These are phyloP conservation scores for Columba janthina DNA, from an alignment of 2,113 vertebrate genomes.

Conservation along the genomic window DNA sequence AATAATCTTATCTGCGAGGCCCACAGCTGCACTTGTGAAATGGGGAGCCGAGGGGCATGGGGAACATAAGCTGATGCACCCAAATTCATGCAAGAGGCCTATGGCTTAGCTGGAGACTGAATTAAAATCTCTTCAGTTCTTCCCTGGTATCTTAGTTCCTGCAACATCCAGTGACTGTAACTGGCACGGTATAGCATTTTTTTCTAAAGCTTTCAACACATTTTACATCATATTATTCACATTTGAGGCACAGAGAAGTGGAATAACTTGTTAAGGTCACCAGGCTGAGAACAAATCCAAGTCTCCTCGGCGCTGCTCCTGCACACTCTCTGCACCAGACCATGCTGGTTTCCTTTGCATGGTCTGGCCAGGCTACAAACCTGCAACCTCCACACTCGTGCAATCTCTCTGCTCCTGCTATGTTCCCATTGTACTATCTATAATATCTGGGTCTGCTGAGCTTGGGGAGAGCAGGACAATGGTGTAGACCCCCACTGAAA, in stretches of 20 bases:
- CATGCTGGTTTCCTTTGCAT: background rate
- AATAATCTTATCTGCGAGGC: slow-evolving; percentile 26
- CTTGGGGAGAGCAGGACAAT: background rate
- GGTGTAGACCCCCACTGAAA: too few relatives aligned
- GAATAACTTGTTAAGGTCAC: background rate
- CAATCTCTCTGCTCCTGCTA: background rate
- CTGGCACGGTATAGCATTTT: background rate
- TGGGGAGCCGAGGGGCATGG: background rate
- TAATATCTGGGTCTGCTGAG: background rate
- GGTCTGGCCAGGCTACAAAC: background rate
- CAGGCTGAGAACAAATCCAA: background rate
- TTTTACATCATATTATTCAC: background rate
- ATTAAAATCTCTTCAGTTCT: background rate
- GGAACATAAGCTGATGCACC: background rate
- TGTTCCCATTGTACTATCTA: too few relatives aligned
- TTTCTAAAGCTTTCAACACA: background rate
- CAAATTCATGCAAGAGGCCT: background rate
- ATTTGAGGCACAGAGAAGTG: background rate
- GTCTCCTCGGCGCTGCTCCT: background rate
- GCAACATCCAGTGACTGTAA: background rate
- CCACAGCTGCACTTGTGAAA: background rate
- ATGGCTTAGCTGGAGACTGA: background rate
- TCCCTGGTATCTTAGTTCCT: background rate
- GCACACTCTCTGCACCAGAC: background rate
- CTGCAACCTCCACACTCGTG: background rate